Evolutionary conservation across 2,888 invertebrate genomes (phyloP).

Genomic region (Holacanthella duospinosa): DNA sequence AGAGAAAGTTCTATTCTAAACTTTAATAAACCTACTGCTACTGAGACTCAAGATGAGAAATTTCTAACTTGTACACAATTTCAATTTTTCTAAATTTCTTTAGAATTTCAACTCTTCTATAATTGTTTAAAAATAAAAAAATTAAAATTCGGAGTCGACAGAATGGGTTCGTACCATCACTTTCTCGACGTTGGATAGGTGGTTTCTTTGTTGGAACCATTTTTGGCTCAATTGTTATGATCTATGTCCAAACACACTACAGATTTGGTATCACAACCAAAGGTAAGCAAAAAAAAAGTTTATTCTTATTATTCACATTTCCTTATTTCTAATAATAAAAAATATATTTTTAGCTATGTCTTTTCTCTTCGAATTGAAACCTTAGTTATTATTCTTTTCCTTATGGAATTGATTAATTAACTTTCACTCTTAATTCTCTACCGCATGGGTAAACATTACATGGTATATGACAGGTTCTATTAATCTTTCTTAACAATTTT

Average conservation of each 20-base stretch:
- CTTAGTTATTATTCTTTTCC: too few species aligned
- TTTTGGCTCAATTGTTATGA: constrained; percentile 31
- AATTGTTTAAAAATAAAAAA: too few species aligned
- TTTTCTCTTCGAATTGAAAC: too few species aligned
- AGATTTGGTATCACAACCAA: constrained; percentile 10
- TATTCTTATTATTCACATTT: not conserved
- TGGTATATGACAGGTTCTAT: not conserved
- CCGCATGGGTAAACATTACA: not conserved
- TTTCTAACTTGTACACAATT: too few species aligned
- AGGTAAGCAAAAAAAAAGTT: constrained; percentile 14
- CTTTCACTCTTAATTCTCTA: not conserved
- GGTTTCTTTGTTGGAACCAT: constrained; percentile 35
- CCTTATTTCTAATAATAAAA: too few species aligned
- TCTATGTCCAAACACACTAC: constrained; percentile 31
- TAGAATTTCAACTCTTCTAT: too few species aligned
- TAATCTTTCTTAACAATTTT: not conserved
- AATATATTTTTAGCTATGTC: too few species aligned
- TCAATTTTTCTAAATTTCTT: too few species aligned
- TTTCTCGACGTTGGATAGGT: constrained; percentile 38
- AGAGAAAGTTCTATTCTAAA: too few species aligned
- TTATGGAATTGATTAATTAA: not conserved
- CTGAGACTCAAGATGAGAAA: too few species aligned
- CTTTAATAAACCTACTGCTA: too few species aligned
- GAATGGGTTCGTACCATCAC: constrained; percentile 30
- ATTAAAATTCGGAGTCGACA: constrained; percentile 9